These are phyloP conservation scores for Taenioides sp. DNA, from an alignment of 2,797 vertebrate genomes.

Conservation along the genomic window DNA sequence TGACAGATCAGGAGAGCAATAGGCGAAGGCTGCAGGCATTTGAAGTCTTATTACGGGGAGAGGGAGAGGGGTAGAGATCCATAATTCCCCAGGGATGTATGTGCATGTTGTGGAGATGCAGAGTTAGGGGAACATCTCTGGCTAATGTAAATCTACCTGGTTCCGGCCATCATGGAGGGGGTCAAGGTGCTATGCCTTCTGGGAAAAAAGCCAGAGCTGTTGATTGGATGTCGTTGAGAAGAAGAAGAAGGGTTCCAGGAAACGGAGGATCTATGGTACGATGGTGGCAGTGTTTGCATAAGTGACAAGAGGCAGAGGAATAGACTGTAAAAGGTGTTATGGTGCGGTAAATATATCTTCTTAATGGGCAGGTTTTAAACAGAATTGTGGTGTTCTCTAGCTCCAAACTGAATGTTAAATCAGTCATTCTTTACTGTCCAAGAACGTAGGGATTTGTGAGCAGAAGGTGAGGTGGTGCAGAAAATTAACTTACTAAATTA, in stretches of 20 bases:
- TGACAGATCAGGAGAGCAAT: conserved; percentile 64
- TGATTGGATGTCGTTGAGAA: conserved; percentile 21
- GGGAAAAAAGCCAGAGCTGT: conserved; percentile 25
- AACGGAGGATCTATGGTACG: not conserved
- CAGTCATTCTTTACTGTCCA: not conserved
- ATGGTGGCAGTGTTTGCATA: conserved; percentile 1
- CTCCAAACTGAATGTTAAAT: not conserved
- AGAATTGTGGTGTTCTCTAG: not conserved
- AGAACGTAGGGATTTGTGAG: too few relatives aligned
- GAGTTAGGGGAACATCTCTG: not conserved
- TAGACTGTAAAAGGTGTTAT: not conserved
- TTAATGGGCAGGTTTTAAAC: not conserved
- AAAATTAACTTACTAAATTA: too few relatives aligned
- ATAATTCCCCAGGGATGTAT: conserved; percentile 60
- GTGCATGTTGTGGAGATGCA: conserved; percentile 22
- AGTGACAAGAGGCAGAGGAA: not conserved
- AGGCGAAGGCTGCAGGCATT: conserved; percentile 52
- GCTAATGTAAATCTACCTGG: conserved; percentile 18
- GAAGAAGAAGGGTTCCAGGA: conserved; percentile 9
- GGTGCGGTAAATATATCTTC: not conserved
- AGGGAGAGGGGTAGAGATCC: conserved; percentile 48
- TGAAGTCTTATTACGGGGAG: conserved; percentile 57
- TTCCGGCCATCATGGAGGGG: conserved; percentile 31
- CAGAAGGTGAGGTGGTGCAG: too few relatives aligned
- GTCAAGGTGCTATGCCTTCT: conserved; percentile 32